A percentile compares a stretch with the other conserved stretches of the same genome.
Conservation (phyloP, 2,888 invertebrate genomes). For the Syritta pipiens region DNA sequence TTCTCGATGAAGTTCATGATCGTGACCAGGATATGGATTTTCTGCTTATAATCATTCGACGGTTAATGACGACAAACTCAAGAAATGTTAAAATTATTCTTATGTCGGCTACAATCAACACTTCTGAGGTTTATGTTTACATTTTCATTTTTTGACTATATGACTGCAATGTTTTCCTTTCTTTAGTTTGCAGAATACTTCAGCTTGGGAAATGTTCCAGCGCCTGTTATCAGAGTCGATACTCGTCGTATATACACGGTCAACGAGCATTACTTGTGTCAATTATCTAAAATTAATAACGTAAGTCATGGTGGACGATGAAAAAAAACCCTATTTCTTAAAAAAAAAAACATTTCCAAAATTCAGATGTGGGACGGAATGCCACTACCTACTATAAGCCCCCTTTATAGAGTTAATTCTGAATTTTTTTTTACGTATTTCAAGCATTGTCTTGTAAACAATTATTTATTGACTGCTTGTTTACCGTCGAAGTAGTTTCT, state of each 20-base stretch:
- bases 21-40: constrained; percentile 96
- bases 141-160: not conserved
- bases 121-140: constrained; percentile 77
- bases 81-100: constrained; percentile 86
- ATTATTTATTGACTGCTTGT: too few relatives aligned
- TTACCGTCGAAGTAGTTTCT: too few relatives aligned
- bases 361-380: too few relatives aligned
- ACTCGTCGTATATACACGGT: constrained; percentile 81
- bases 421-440: too few relatives aligned
- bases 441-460: too few relatives aligned
- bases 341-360: too few relatives aligned
- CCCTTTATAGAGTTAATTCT: too few relatives aligned
- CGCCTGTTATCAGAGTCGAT: constrained; percentile 82
- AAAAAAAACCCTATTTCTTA: too few relatives aligned
- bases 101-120: constrained; percentile 96
- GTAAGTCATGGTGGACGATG: too few relatives aligned
- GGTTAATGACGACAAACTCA: constrained; percentile 85
- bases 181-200: constrained; percentile 77
- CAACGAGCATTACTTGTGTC: constrained; percentile 83
- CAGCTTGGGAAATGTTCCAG: constrained; percentile 75
- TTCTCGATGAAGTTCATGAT: constrained; percentile 97
- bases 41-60: constrained; percentile 89
- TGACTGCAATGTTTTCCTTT: constrained; percentile 22
- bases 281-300: constrained; percentile 79
- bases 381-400: too few relatives aligned